phyloP scores from a whole-genome alignment of 64 coral and sea anemone species.

The Stichodactyla mertensii region DNA sequence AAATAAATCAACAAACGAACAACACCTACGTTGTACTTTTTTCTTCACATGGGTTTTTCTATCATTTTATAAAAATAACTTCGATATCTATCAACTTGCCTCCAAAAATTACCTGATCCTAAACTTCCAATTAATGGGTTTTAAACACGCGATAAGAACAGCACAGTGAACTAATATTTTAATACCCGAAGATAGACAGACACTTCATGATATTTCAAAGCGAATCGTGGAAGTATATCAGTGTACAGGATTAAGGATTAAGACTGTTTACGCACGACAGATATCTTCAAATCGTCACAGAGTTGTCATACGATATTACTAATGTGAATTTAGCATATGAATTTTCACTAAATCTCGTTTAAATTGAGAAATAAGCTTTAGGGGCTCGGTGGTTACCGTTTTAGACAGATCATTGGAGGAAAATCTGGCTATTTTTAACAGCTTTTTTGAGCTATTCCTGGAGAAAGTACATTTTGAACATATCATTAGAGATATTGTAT shows the following conservation, averaged over 20 bases:
- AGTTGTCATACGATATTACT: not conserved
- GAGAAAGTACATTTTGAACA: too few species aligned
- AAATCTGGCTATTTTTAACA: not conserved
- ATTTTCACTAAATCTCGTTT: slow-evolving; percentile 2
- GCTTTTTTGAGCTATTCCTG: too few species aligned
- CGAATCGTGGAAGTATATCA: not conserved
- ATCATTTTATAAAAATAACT: not conserved
- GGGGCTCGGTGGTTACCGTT: not conserved
- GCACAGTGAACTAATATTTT: not conserved
- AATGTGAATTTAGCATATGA: not conserved
- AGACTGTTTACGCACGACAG: slow-evolving; percentile 10
- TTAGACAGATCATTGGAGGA: not conserved
- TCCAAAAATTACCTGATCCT: not conserved
- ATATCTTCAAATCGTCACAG: not conserved
- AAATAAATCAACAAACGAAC: too few species aligned
- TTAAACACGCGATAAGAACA: not conserved
- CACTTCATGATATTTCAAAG: not conserved
- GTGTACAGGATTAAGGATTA: not conserved
- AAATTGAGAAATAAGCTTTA: slow-evolving; percentile 12
- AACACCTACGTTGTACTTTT: too few species aligned
- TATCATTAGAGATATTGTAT: too few species aligned
- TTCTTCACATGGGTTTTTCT: not conserved
- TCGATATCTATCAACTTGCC: not conserved
- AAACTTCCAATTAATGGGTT: not conserved
- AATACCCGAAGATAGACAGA: not conserved